These are phyloP conservation scores for Temnothorax longispinosus DNA, from an alignment of 1,140 invertebrate species.

Conservation along the genomic window DNA sequence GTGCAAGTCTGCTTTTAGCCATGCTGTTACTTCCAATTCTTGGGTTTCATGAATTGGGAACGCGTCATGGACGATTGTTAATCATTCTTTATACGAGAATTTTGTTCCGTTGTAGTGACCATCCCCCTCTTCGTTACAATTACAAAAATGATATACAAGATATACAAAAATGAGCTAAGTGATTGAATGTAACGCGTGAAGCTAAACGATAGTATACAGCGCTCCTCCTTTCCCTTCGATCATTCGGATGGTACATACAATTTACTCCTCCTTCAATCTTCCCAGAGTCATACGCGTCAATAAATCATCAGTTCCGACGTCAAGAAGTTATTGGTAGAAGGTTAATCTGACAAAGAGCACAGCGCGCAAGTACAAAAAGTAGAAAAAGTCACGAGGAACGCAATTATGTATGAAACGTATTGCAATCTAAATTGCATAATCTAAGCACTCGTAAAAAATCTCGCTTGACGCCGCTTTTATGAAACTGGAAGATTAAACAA, in stretches of 20 bases:
- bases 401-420: conserved; percentile 35
- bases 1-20: background rate
- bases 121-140: conserved; percentile 15
- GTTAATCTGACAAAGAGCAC: conserved; percentile 25
- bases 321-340: conserved; percentile 12
- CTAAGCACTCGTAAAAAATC: conserved; percentile 49
- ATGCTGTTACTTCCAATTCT: background rate
- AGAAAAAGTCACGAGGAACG: conserved; percentile 46
- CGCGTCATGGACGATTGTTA: background rate
- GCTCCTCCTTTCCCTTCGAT: conserved; percentile 54
- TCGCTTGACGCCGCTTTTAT: background rate
- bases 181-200: conserved; percentile 62
- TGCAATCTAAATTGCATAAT: conserved; percentile 39
- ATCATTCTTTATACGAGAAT: conserved; percentile 34
- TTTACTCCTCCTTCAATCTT: conserved; percentile 63
- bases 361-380: conserved; percentile 45
- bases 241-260: conserved; percentile 58
- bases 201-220: conserved; percentile 68
- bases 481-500: conserved; percentile 57
- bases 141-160: conserved; percentile 42
- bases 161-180: conserved; percentile 60
- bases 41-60: background rate
- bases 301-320: conserved; percentile 35
- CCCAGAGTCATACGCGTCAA: conserved; percentile 36
- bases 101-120: conserved; percentile 33